Evolutionary conservation across 2,888 invertebrate species (phyloP), one percentile per base, ranked within the genome.

Genomic region (Limnephilus marmoratus): DNA sequence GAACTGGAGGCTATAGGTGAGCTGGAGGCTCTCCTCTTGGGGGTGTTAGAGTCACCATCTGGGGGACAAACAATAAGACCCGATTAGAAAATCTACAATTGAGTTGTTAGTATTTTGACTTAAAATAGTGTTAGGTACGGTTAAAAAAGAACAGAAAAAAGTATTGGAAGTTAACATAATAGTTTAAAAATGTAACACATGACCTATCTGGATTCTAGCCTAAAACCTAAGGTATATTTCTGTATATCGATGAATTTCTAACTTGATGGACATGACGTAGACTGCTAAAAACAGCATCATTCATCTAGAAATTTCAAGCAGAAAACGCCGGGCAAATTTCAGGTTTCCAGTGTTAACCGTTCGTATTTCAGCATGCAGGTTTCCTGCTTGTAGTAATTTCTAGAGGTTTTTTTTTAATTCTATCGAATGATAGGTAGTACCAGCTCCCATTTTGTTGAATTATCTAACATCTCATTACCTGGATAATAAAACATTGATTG

Each of bases 21-120:
- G 90, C 95, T 96, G 12, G 97, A 97, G n/a, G 96, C 96, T 94
- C 96, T 95, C 94, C 97, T 95, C 94, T 97, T 97, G 88, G 97
- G 97, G 90, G 97, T 97, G 93, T 96, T 96, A 92, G 95, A 96
- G 94, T 95, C 97, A 85, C 96, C 96, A 94, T 96, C 95, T 95
- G 93, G 89, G n/a, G 68, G 68, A 68, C 68, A 68, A 68, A 82
- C 82, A 89, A 92, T 90, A 68, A 68, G 7, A 68, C 68, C 24
- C 68, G 11, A 68, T 68, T n/a, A 68, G 68, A 68, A 68, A 68
- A 68, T 91, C n/a, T 24, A 9, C 7, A 68, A 7, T 9, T 7
- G 24, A 68, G 68, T 9, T 68, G 68, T 68, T 68, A 68, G n/a
- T 68, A 24, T 24, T 53, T 68, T 68, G 24, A 24, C 68, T 68